phyloP scores from a whole-genome alignment of 2,888 invertebrate species.

The Allacma fusca region DNA sequence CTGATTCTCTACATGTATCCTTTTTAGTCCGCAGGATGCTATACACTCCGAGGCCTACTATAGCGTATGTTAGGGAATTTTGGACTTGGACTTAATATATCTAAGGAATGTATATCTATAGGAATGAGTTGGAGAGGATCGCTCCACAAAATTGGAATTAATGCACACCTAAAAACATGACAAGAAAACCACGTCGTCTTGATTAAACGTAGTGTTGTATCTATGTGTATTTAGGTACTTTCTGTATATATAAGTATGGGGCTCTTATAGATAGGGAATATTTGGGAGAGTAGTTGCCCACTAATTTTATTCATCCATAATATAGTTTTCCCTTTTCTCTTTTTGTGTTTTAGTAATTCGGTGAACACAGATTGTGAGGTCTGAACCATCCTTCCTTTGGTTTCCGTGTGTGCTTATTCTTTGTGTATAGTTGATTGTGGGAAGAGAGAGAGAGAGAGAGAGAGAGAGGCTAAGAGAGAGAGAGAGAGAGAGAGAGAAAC shows the following conservation, averaged over 20 bases:
- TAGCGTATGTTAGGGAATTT: no score
- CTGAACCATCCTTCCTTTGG: neutral
- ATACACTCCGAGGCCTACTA: no score
- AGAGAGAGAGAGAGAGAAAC: slow-evolving; percentile 9
- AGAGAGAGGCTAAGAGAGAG: slow-evolving; percentile 29
- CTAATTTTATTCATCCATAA: slow-evolving; percentile 24
- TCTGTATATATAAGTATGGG: neutral
- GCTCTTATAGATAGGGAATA: no score
- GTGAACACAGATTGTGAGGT: slow-evolving; percentile 24
- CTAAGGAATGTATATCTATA: no score
- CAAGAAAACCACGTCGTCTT: slow-evolving; percentile 16
- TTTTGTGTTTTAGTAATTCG: slow-evolving; percentile 10
- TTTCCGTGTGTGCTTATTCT: neutral
- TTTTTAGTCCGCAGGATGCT: no score
- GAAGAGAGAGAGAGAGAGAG: neutral
- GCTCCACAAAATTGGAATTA: neutral
- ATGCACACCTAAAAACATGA: slow-evolving; percentile 16
- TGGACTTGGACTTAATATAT: no score
- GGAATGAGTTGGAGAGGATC: neutral
- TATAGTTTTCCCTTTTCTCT: slow-evolving; percentile 1
- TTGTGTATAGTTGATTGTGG: slow-evolving; percentile 14
- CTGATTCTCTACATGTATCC: no score
- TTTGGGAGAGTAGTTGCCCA: neutral
- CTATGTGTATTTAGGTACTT: neutral
- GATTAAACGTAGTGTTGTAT: slow-evolving; percentile 15